phyloP scores from a whole-genome alignment of 2,888 invertebrate genomes.

The Lithophane socia region DNA sequence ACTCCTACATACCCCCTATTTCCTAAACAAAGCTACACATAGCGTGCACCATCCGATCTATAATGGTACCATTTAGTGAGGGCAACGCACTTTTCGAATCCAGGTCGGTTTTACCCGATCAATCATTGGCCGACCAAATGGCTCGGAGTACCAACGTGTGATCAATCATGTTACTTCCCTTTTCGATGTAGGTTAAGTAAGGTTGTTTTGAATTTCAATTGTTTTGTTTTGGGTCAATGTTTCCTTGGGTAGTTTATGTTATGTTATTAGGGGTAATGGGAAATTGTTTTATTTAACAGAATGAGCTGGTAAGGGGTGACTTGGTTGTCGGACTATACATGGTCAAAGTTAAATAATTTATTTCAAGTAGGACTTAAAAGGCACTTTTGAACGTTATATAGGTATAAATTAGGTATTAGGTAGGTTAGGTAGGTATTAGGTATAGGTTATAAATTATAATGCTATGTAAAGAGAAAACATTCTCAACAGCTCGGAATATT shows the following conservation, averaged over 20 bases:
- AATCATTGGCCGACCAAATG: constrained; percentile 70
- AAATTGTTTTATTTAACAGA: constrained; percentile 3
- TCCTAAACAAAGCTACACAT: constrained; percentile 34
- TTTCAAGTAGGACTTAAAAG: too few relatives aligned
- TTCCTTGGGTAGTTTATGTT: not conserved
- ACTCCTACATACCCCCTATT: constrained; percentile 12
- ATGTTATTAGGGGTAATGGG: not conserved
- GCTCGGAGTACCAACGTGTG: constrained; percentile 56
- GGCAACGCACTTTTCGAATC: constrained; percentile 67
- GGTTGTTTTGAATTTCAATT: constrained; percentile 46
- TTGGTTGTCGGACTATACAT: not conserved
- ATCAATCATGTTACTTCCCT: constrained; percentile 72
- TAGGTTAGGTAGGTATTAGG: too few relatives aligned
- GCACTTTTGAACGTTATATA: too few relatives aligned
- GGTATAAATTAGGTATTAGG: too few relatives aligned
- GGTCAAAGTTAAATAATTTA: too few relatives aligned
- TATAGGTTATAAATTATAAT: too few relatives aligned
- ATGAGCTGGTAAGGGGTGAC: not conserved
- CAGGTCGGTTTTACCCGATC: constrained; percentile 67
- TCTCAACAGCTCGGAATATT: too few relatives aligned
- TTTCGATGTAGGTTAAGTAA: constrained; percentile 61
- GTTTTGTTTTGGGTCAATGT: constrained; percentile 47
- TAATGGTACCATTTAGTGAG: constrained; percentile 59
- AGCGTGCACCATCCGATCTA: constrained; percentile 49
- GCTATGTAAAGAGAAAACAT: too few relatives aligned